Percentiles rank a stretch among this genome's conserved stretches.
Conservation (phyloP, 2,113 vertebrate genomes). For the Hystrix brachyura region DNA sequence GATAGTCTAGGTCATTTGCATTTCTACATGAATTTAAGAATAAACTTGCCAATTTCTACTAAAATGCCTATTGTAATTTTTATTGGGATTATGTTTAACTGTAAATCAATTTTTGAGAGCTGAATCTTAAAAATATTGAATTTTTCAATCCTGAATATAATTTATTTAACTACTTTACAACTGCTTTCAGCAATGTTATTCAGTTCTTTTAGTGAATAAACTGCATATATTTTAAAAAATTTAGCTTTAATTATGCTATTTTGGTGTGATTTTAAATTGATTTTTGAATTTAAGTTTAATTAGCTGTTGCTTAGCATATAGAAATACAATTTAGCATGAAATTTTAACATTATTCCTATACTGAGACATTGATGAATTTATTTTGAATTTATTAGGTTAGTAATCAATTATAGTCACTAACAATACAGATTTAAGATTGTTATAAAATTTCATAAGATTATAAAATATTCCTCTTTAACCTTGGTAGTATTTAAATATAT, state of each 20-base stretch:
- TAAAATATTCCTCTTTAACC: background rate
- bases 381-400: background rate
- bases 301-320: too few species aligned
- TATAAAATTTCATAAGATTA: background rate
- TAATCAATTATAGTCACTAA: slow-evolving; percentile 21
- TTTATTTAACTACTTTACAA: background rate
- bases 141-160: background rate
- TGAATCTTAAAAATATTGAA: background rate
- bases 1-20: background rate
- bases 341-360: background rate
- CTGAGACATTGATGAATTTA: background rate
- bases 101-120: background rate
- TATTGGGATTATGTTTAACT: slow-evolving; percentile 14
- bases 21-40: background rate
- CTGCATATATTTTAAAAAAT: background rate
- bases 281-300: background rate
- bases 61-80: slow-evolving; percentile 17
- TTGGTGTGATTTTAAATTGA: background rate
- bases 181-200: background rate
- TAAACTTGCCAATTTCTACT: background rate
- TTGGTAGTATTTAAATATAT: background rate
- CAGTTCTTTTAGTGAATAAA: background rate
- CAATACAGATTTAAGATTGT: background rate
- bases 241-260: background rate
- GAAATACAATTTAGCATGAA: too few species aligned